Percentiles rank a stretch among this genome's conserved stretches.
Evolutionary conservation across 2,797 vertebrate genomes (phyloP).

Genomic region (Taeniopygia guttata): DNA sequence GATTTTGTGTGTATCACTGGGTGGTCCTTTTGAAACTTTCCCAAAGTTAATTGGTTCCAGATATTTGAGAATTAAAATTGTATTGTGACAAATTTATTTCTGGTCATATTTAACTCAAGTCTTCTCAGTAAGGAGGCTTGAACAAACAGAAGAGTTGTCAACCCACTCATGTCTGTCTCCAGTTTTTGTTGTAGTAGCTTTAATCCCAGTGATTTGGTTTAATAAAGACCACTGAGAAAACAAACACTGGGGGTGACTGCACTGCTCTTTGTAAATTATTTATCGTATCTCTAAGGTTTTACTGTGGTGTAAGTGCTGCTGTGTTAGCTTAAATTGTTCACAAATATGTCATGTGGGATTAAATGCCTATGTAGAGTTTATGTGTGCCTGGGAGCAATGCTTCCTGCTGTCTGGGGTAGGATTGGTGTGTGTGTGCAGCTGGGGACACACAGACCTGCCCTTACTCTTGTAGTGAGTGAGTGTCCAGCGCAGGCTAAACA

Average conservation of each 20-base stretch:
- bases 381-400: background rate
- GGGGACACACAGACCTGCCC: background rate
- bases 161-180: slow-evolving; percentile 54
- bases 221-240: slow-evolving; percentile 61
- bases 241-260: slow-evolving; percentile 39
- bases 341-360: slow-evolving; percentile 25
- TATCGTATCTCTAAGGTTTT: slow-evolving; percentile 40
- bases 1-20: slow-evolving; percentile 83
- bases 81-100: slow-evolving; percentile 70
- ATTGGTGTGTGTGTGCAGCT: background rate
- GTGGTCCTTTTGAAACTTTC: slow-evolving; percentile 79
- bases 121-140: slow-evolving; percentile 40
- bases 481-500: background rate
- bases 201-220: slow-evolving; percentile 54
- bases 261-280: slow-evolving; percentile 44
- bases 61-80: slow-evolving; percentile 69
- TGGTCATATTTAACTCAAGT: slow-evolving; percentile 48
- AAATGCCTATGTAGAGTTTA: background rate
- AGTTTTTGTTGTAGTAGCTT: slow-evolving; percentile 55
- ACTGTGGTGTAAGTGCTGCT: background rate
- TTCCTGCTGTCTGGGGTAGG: background rate
- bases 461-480: background rate
- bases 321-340: slow-evolving; percentile 27
- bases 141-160: slow-evolving; percentile 61
- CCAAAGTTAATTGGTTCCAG: slow-evolving; percentile 75